Percentiles rank a stretch among this genome's conserved stretches.
Evolutionary conservation across 53 echinoderm and acorn worm species (phyloP).

Genomic region (Apostichopus leukothele): DNA sequence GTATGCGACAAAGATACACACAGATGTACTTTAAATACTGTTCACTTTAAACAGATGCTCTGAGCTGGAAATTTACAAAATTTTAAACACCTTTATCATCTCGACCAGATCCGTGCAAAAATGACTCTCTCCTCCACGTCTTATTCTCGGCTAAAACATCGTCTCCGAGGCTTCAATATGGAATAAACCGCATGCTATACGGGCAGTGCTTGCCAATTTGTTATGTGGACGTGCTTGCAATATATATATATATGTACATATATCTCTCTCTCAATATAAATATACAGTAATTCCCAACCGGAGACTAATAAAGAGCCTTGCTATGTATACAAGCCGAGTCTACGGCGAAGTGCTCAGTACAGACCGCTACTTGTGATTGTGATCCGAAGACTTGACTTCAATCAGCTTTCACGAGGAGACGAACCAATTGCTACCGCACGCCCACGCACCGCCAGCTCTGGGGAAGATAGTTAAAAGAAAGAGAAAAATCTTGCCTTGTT

Average conservation of each 20-base stretch:
- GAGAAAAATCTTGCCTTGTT: background rate
- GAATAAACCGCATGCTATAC: background rate
- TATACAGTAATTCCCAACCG: background rate
- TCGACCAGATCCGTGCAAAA: background rate
- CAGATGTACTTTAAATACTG: too few relatives aligned
- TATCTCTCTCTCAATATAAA: too few relatives aligned
- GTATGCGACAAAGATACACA: too few relatives aligned
- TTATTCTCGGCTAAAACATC: background rate
- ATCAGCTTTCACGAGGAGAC: constrained; percentile 2
- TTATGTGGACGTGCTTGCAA: background rate
- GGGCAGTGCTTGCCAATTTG: background rate
- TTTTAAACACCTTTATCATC: background rate
- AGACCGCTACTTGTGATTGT: background rate
- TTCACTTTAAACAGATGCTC: too few relatives aligned
- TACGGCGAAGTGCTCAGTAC: background rate
- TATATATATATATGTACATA: background rate
- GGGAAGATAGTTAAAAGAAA: background rate
- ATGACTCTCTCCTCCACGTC: background rate
- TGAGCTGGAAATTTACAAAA: too few relatives aligned
- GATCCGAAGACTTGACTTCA: constrained; percentile 28
- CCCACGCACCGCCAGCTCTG: constrained; percentile 20
- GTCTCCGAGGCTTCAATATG: background rate
- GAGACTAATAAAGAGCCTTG: background rate
- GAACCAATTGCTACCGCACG: constrained; percentile 28
- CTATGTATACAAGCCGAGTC: background rate